These are phyloP conservation scores for Solenodon paradoxus DNA, from an alignment of 2,113 vertebrate species.

Conservation along the genomic window DNA sequence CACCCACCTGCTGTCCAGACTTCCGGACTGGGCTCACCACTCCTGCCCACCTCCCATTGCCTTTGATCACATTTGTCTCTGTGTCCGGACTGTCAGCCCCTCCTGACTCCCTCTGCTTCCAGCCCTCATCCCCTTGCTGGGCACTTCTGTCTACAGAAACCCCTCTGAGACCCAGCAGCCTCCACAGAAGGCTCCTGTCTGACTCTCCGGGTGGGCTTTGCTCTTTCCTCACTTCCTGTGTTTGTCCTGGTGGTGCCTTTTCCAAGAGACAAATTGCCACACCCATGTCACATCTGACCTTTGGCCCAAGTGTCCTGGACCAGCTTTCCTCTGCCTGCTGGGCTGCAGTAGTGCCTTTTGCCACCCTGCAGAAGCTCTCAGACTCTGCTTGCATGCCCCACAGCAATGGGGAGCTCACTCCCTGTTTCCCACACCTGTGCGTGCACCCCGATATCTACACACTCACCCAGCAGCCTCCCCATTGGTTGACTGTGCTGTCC, in stretches of 20 bases:
- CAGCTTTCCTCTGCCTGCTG: background rate
- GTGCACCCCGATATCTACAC: too few relatives aligned
- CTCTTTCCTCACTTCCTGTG: too few relatives aligned
- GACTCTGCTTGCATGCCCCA: background rate
- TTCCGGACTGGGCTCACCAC: accelerated
- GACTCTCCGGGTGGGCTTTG: background rate
- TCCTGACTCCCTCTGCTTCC: accelerated
- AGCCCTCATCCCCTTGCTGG: background rate
- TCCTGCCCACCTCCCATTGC: background rate
- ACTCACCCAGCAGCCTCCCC: background rate
- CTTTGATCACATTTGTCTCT: background rate
- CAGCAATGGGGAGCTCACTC: background rate
- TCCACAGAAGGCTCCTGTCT: background rate
- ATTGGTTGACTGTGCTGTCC: background rate
- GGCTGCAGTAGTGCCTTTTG: background rate
- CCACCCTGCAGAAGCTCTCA: background rate
- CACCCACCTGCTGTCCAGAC: background rate
- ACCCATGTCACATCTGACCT: accelerated
- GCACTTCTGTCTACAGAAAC: background rate
- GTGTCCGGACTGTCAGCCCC: too few relatives aligned
- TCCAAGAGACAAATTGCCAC: background rate
- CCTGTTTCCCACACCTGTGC: background rate
- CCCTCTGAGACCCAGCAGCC: too few relatives aligned
- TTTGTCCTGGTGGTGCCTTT: background rate
- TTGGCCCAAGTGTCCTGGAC: accelerated